Conservation (phyloP, 2,888 invertebrate species). For the Epinotia brunnichana region DNA sequence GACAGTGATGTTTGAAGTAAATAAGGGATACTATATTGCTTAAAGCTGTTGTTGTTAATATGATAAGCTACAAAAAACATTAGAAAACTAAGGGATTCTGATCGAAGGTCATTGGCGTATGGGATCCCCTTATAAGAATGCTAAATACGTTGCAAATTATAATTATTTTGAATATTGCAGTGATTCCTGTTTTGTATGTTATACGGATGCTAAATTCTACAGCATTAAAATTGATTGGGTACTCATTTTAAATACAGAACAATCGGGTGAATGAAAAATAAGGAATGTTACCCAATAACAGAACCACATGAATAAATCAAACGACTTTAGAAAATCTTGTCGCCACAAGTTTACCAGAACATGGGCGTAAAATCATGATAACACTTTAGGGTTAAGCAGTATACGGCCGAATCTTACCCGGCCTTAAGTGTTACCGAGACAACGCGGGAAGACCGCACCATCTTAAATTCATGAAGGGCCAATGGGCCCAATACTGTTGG, state of each 20-base stretch:
- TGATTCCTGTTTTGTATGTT: no score
- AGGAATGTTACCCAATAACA: background rate
- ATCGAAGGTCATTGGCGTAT: no score
- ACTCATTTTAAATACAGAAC: background rate
- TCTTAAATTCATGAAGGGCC: conserved; percentile 74
- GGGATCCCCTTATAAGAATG: no score
- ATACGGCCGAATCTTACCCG: conserved; percentile 63
- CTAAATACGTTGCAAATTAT: no score
- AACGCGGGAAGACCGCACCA: conserved; percentile 64
- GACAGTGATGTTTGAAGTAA: no score
- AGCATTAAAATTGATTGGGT: background rate
- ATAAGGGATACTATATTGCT: no score
- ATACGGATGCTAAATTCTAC: background rate
- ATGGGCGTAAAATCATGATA: conserved; percentile 58
- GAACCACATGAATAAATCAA: background rate
- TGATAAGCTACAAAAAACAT: no score
- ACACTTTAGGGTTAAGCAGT: conserved; percentile 59
- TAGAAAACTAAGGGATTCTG: no score
- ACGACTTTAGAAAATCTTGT: conserved; percentile 20
- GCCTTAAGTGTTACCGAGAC: conserved; percentile 65
- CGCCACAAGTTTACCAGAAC: conserved; percentile 44
- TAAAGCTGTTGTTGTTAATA: no score
- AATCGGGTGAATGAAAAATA: background rate
- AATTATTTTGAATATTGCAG: no score
- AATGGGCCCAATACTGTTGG: conserved; percentile 47